Base-by-base conservation (phyloP, 2,888 invertebrate genomes). In the Drosophila histrio region DNA sequence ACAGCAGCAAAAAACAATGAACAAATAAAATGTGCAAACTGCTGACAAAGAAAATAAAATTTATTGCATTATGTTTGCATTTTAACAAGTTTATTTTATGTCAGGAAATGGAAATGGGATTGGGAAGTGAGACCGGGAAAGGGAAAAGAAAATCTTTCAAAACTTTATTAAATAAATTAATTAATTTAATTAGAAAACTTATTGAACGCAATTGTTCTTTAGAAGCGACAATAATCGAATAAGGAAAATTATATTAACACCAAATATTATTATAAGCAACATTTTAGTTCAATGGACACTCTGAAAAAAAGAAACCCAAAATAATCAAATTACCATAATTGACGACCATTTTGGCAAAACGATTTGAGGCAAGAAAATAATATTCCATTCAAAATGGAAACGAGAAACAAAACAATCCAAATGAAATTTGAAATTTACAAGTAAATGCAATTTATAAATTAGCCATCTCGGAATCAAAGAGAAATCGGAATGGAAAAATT, bases 361-460 rank as follows among this genome's bases (percentile, higher is more conserved):
- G 61, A 58, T 63, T 58, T 43, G 17, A 43, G 54, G 32, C 17
- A 54, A 22, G 11, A 13, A 28, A 49, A 60, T 53, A 36, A 38
- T 58, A 59, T 72, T 62, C 38, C 38, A 36, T 41, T 39, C 28
- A 39, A 32, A 19, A 58, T 11, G n/a, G 11, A 11, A 46, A 22
- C 15, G 9, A 28, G 36, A 56, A 44, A 19, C 24, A 39, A 59
- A 59, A 32, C 19, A 38, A 41, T 34, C 26, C 32, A 56, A 69
- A 74, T 47, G 36, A 50, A 76, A 65, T 74, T 68, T 72, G 32
- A 59, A 50, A 47, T 41, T 76, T 72, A 62, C 63, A 69, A 69
- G 78, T 71, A 80, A 81, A 81, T 69, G 69, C 77, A 82, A 84
- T 84, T 84, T 84, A 76, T 71, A 84, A 82, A 82, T 83, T 81